A percentile compares a stretch with the other conserved stretches of the same genome.
These are phyloP conservation scores for Oligia strigilis DNA, from an alignment of 2,888 invertebrate species.

Conservation along the genomic window DNA sequence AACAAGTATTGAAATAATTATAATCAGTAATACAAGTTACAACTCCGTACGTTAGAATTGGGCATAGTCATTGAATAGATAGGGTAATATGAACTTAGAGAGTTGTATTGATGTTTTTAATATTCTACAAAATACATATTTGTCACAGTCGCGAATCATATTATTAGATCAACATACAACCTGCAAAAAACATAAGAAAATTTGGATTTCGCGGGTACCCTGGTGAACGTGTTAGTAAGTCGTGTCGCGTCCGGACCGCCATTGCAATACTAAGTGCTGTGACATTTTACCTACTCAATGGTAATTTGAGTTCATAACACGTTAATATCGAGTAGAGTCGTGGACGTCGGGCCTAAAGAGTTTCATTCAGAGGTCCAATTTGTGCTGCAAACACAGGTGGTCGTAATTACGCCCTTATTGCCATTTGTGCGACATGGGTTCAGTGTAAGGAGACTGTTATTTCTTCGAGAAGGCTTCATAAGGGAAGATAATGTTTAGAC, in stretches of 20 bases:
- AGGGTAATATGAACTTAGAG: too few species aligned
- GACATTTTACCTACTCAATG: not conserved
- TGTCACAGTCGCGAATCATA: too few species aligned
- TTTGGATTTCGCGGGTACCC: too few species aligned
- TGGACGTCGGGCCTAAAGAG: not conserved
- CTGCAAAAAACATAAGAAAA: too few species aligned
- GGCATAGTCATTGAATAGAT: too few species aligned
- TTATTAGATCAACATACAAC: too few species aligned
- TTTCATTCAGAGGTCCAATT: slow-evolving; percentile 9
- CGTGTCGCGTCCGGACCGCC: not conserved
- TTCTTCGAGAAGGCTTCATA: not conserved
- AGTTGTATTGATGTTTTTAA: too few species aligned
- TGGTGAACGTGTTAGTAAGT: too few species aligned
- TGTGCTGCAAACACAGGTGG: not conserved
- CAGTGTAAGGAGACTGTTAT: slow-evolving; percentile 11
- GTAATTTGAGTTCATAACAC: not conserved
- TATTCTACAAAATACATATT: too few species aligned
- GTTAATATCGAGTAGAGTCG: not conserved
- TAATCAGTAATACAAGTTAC: too few species aligned
- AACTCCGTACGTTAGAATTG: too few species aligned
- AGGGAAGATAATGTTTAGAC: slow-evolving; percentile 7
- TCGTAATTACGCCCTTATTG: slow-evolving; percentile 13
- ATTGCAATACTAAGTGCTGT: not conserved
- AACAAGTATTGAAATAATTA: too few species aligned
- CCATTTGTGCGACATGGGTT: slow-evolving; percentile 21